Base-by-base conservation (phyloP, 2,113 vertebrate species). In the Alethe diademata region DNA sequence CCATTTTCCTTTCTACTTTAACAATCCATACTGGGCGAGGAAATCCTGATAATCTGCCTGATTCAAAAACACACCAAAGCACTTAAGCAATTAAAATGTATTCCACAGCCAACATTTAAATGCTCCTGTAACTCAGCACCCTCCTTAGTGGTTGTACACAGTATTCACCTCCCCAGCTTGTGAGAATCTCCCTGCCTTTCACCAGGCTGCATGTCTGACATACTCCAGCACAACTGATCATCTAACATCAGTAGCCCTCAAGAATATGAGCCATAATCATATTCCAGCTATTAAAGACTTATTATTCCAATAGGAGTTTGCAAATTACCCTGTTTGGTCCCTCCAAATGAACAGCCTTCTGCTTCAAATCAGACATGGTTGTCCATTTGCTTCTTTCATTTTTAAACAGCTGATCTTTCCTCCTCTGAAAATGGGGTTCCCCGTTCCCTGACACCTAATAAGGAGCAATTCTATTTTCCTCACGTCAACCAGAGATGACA, bases 211-310 rank as follows among this genome's bases (percentile, higher is more conserved):
- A 36, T 47, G 42, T 57, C n/a, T 79, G 64, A 72, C 57, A 60
- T 28, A 28, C 26, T 64, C 33, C 75, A 86, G 83, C 42, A 82
- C 60, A 75, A 15, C n/a, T 11, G 31, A 72, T 42, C 66, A 51
- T 28, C 61, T 50, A 54, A 71, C 0, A 0, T 11, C 0, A 0
- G 47, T 3, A 80, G 57, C 47, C 25, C 72, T 42, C 69, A 70
- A 42, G 56, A 79, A 73, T 35, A 62, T 0, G 3, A 82, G 29
- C 45, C 5, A 0, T 88, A 57, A 80, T 48, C 54, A 48, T 26
- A 73, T 61, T 83, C 56, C 47, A 80, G 36, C 38, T 35, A 56
- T 40, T 40, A 71, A 70, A 74, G 67, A 50, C 25, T 84, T 80
- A 48, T 10, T 74, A 74, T 69, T 86, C 24, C 67, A 64, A 36